These are phyloP conservation scores for Icerya purchasi DNA, from an alignment of 2,888 invertebrate species.

Conservation along the genomic window DNA sequence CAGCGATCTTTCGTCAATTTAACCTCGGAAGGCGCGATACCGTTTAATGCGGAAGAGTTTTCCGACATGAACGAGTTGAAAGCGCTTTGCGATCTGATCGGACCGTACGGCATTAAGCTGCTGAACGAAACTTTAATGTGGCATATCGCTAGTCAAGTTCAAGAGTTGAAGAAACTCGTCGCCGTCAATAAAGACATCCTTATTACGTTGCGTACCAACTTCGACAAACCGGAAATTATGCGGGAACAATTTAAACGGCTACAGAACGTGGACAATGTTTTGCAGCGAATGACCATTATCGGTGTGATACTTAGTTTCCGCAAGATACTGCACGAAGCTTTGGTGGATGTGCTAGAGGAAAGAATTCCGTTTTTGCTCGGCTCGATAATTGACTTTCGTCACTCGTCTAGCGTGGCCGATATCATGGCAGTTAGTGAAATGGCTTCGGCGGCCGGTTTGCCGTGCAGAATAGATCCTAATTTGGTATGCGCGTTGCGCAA, in stretches of 20 bases:
- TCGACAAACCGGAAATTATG: conserved; percentile 97
- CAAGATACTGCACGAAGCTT: conserved; percentile 76
- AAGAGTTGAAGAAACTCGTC: conserved; percentile 80
- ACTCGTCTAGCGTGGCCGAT: conserved; percentile 4
- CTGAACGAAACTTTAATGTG: conserved; percentile 93
- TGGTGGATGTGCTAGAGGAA: conserved; percentile 79
- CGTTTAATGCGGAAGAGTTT: conserved; percentile 94
- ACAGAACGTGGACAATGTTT: conserved; percentile 78
- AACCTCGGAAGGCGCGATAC: conserved; percentile 71
- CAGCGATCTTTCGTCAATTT: conserved; percentile 91
- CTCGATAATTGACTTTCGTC: conserved; percentile 60
- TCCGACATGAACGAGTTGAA: conserved; percentile 88
- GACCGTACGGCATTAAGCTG: conserved; percentile 95
- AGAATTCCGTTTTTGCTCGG: conserved; percentile 88
- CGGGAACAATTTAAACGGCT: conserved; percentile 80
- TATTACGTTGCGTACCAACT: conserved; percentile 75
- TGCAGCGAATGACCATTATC: conserved; percentile 92
- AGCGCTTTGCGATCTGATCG: conserved; percentile 85
- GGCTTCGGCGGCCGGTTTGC: conserved; percentile 87
- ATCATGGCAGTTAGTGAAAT: conserved; percentile 68
- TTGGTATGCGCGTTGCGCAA: conserved; percentile 71
- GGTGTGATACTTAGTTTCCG: conserved; percentile 94
- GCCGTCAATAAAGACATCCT: conserved; percentile 81
- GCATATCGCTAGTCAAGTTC: conserved; percentile 95
- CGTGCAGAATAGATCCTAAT: conserved; percentile 87